Evolutionary conservation across 2,797 vertebrate species (phyloP), one percentile per base, ranked within the genome.

Genomic region (Rhinatrema bivittatum): DNA sequence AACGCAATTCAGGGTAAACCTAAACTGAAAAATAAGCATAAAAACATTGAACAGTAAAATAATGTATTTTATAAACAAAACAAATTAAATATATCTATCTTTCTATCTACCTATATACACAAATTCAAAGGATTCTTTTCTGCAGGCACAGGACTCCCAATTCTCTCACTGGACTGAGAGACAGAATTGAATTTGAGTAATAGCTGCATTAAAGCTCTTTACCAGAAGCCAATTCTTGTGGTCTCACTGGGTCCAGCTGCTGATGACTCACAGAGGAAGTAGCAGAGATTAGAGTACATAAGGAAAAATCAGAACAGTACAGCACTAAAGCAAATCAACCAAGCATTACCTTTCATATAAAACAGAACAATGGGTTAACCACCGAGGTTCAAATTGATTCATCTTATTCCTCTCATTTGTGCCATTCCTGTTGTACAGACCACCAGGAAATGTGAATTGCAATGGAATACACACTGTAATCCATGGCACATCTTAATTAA

Each of bases 321-420:
- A 81, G 71, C 79, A 82, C 86, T 72, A 93, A 88, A 93, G 88
- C 80, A 89, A 93, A 81, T 87, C 91, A 94, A 87, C 87, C 88
- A 94, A 91, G 91, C 93, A 91, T 94, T 87, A 87, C 84, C 88
- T 91, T 94, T 91, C 95, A 86, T 89, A 79, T 81, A 66, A 70
- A 68, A 74, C 68, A 76, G 89, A 89, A 97, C 92, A 97, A 97
- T 90, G 80, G 79, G 81, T 84, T 84, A 74, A 79, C 85, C 75
- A 82, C 82, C 81, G 81, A 84, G 90, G 82, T 87, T 90, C 84
- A 89, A 89, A 87, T 85, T 72, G 81, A 82, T 83, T 87, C 74
- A 68, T 88, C 85, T 73, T 82, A 81, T 78, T 85, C 80, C 68
- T 72, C 80, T 78, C 81, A 82, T 88, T 87, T 85, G 60, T 62